Percentiles rank a stretch among this genome's conserved stretches.
phyloP scores from a whole-genome alignment of 2,113 vertebrate species.

The Scortum barcoo region DNA sequence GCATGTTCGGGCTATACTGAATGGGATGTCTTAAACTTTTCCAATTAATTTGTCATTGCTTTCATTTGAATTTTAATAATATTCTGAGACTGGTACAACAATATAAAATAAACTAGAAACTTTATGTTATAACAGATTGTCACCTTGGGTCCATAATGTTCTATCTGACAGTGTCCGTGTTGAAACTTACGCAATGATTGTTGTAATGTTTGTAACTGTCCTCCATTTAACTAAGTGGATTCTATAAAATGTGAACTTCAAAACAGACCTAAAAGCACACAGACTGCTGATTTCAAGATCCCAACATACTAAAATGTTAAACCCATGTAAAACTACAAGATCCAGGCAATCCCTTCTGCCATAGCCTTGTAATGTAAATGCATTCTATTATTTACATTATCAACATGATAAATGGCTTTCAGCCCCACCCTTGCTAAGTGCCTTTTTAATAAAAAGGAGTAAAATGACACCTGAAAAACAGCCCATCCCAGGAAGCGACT shows the following conservation, averaged over 20 bases:
- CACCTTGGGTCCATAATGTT: background rate
- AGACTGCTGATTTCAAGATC: background rate
- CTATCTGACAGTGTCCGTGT: background rate
- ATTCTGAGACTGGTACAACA: background rate
- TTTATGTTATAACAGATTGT: background rate
- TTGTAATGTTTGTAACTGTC: background rate
- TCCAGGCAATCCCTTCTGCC: background rate
- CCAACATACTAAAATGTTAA: background rate
- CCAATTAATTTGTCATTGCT: background rate
- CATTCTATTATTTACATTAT: conserved; percentile 6
- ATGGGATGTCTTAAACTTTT: background rate
- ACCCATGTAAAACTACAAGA: background rate
- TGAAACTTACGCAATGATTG: background rate
- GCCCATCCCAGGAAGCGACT: conserved; percentile 29
- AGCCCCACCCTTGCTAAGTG: conserved; percentile 3
- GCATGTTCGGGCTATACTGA: background rate
- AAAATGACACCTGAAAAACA: conserved; percentile 60
- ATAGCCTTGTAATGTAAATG: conserved; percentile 6
- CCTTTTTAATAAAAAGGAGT: conserved; percentile 46
- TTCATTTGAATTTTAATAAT: background rate
- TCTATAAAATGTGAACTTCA: background rate
- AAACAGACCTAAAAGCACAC: background rate
- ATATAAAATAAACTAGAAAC: background rate
- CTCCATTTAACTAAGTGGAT: background rate
- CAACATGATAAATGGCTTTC: conserved; percentile 11